These are phyloP conservation scores for Stenodema calcarata DNA, from an alignment of 2,888 invertebrate species.

Conservation along the genomic window DNA sequence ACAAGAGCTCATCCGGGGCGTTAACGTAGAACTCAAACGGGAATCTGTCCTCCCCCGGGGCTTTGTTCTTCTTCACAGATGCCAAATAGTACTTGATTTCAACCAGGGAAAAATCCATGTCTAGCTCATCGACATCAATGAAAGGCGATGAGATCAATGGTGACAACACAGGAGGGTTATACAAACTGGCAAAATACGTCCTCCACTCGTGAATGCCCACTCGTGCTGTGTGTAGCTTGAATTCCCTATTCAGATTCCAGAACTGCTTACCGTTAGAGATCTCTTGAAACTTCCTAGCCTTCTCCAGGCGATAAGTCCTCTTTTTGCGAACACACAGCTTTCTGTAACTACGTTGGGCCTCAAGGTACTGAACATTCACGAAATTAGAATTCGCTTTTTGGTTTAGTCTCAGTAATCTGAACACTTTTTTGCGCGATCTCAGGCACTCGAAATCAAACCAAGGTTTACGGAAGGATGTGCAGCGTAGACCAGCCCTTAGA, in stretches of 20 bases:
- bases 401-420: not conserved
- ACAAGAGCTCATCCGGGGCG: too few relatives aligned
- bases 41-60: too few relatives aligned
- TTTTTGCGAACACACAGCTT: not conserved
- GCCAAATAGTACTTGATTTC: too few relatives aligned
- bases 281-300: not conserved
- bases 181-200: not conserved
- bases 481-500: not conserved
- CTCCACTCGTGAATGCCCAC: not conserved
- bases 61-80: too few relatives aligned
- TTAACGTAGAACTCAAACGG: too few relatives aligned
- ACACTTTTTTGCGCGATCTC: not conserved
- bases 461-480: too few relatives aligned
- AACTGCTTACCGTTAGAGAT: not conserved
- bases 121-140: too few relatives aligned
- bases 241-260: not conserved
- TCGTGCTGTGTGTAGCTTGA: not conserved
- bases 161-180: not conserved
- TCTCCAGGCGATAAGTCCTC: not conserved
- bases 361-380: not conserved
- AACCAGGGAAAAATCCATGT: too few relatives aligned
- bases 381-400: not conserved
- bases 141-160: not conserved
- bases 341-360: not conserved
- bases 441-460: not conserved